phyloP scores from a whole-genome alignment of 2,888 invertebrate genomes.

The Onchidella celtica region DNA sequence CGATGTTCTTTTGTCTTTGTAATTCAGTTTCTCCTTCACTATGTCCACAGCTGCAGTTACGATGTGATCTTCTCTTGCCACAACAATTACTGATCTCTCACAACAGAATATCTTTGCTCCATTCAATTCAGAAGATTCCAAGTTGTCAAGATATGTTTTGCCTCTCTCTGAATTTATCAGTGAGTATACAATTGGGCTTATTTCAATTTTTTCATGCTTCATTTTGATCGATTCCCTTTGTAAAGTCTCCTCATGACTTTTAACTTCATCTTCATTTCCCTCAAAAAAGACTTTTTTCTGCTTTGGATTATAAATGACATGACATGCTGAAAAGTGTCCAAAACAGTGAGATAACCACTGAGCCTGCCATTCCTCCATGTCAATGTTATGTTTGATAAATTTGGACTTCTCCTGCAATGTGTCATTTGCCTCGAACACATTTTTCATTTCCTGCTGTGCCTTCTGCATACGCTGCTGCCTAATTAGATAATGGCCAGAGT shows the following conservation, averaged over 20 bases:
- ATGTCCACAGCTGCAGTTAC: constrained; percentile 7
- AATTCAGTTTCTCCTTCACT: constrained; percentile 2
- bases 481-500: too few relatives aligned
- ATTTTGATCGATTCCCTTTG: constrained; percentile 13
- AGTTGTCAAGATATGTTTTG: background rate
- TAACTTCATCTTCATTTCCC: background rate
- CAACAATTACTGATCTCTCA: background rate
- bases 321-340: constrained; percentile 5
- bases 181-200: background rate
- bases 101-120: background rate
- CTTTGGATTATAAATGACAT: background rate
- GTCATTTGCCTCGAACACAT: too few relatives aligned
- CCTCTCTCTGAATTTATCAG: constrained; percentile 17
- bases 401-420: background rate
- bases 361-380: background rate
- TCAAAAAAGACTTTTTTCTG: background rate
- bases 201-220: background rate
- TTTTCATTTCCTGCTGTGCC: too few relatives aligned
- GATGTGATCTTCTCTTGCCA: background rate
- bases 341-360: constrained; percentile 13
- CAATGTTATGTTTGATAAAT: background rate
- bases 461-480: too few relatives aligned
- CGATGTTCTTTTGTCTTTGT: constrained; percentile 16
- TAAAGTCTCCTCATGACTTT: background rate
- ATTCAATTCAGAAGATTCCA: background rate